A percentile compares a stretch with the other conserved stretches of the same genome.
Evolutionary conservation across 2,888 invertebrate genomes (phyloP).

Genomic region (Mongoloraphidia duomilia): DNA sequence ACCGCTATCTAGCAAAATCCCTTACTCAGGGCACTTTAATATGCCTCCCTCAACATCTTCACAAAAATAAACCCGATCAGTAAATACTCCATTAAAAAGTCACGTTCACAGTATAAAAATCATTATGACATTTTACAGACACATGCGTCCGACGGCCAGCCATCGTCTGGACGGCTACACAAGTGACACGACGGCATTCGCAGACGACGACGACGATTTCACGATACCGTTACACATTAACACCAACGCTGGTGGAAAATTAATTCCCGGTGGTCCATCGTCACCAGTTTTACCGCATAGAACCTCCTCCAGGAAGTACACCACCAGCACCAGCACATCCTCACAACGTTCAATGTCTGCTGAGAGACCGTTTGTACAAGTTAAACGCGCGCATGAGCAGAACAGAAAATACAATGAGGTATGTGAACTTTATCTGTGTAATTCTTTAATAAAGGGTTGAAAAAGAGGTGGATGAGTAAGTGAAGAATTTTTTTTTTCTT

Average conservation of each 20-base stretch:
- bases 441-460: too few species aligned
- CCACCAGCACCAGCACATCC: slow-evolving; percentile 23
- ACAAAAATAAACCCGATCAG: too few species aligned
- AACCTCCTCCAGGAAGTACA: slow-evolving; percentile 31
- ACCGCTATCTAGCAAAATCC: too few species aligned
- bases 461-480: too few species aligned
- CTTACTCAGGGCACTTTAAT: too few species aligned
- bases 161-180: slow-evolving; percentile 58
- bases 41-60: too few species aligned
- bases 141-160: slow-evolving; percentile 30
- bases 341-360: slow-evolving; percentile 26
- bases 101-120: too few species aligned
- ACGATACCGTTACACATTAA: slow-evolving; percentile 56
- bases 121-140: slow-evolving; percentile 17
- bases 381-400: slow-evolving; percentile 40
- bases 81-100: too few species aligned
- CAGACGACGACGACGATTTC: slow-evolving; percentile 59
- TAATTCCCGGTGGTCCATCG: slow-evolving; percentile 25
- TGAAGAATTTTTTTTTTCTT: too few species aligned
- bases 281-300: slow-evolving; percentile 35
- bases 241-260: slow-evolving; percentile 24
- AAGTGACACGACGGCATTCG: slow-evolving; percentile 64
- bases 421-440: slow-evolving; percentile 6
- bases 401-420: slow-evolving; percentile 24
- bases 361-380: slow-evolving; percentile 48